Evolutionary conservation across 2,888 invertebrate species (phyloP).

Genomic region (Heterodera filipjevi): DNA sequence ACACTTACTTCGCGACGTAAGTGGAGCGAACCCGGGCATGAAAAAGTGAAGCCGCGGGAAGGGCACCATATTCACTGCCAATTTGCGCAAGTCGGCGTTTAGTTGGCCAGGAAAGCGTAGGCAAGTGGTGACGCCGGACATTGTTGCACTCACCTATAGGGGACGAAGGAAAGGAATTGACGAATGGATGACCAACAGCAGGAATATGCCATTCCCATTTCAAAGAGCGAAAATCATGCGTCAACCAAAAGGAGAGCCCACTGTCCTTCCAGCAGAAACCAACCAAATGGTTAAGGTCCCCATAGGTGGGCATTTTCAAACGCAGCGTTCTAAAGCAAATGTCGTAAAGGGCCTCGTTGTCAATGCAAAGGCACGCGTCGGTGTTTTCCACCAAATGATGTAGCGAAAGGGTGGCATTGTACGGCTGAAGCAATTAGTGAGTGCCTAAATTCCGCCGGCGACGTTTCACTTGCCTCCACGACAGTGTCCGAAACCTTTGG

Average conservation of each 20-base stretch:
- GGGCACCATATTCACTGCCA: conserved; percentile 78
- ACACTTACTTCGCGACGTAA: conserved; percentile 71
- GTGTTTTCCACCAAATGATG: conserved; percentile 68
- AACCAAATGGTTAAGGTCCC: conserved; percentile 66
- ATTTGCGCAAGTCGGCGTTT: conserved; percentile 78
- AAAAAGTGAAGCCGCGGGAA: conserved; percentile 76
- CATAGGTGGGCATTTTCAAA: conserved; percentile 78
- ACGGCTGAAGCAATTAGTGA: conserved; percentile 56
- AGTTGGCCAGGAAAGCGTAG: conserved; percentile 84
- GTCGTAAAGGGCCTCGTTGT: conserved; percentile 71
- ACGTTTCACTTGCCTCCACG: conserved; percentile 63
- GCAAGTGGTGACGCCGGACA: conserved; percentile 70
- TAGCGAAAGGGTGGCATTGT: conserved; percentile 70
- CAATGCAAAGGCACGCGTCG: conserved; percentile 69
- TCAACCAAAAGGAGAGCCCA: too few species aligned
- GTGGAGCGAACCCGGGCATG: conserved; percentile 79
- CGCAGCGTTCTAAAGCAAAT: conserved; percentile 72
- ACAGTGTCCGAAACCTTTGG: conserved; percentile 71
- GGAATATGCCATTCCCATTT: too few species aligned
- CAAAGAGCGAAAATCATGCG: too few species aligned
- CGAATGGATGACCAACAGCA: too few species aligned
- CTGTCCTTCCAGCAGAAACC: too few species aligned
- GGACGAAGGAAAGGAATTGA: background rate
- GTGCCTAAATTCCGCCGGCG: background rate
- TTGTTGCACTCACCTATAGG: conserved; percentile 63